These are phyloP conservation scores for Euleptes europaea DNA, from an alignment of 2,113 vertebrate genomes.

Conservation along the genomic window DNA sequence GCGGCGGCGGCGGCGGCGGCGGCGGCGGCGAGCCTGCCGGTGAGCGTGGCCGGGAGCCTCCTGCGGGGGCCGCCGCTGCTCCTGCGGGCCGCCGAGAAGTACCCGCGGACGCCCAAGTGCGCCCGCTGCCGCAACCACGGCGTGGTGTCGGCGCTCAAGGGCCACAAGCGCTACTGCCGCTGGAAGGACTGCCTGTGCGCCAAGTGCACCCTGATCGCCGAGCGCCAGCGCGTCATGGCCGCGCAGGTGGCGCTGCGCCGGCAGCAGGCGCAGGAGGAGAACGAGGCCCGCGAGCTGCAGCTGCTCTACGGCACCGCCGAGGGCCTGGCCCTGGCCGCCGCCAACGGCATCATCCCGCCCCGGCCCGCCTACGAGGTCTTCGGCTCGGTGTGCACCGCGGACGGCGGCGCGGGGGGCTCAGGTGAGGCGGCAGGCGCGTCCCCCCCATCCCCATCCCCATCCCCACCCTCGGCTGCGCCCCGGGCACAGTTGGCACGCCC, in stretches of 20 bases:
- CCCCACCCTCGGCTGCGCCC: neutral
- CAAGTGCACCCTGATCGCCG: conserved; percentile 97
- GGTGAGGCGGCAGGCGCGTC: conserved; percentile 38
- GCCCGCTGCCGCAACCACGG: conserved; percentile 97
- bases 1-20: conserved; percentile 72
- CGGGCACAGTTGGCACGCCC: no score
- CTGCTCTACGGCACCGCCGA: conserved; percentile 97
- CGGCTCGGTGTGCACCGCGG: conserved; percentile 82
- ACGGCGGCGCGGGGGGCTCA: conserved; percentile 75
- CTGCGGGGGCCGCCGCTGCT: conserved; percentile 89
- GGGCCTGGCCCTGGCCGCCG: conserved; percentile 94
- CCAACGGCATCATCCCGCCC: conserved; percentile 96
- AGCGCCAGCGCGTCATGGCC: conserved; percentile 98
- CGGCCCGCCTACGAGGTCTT: conserved; percentile 93
- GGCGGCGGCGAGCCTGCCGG: conserved; percentile 82
- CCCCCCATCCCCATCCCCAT: neutral
- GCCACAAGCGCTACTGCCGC: conserved; percentile 98
- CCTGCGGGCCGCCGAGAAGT: conserved; percentile 92
- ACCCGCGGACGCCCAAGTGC: conserved; percentile 96
- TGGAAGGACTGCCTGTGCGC: conserved; percentile 99
- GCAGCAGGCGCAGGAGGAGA: conserved; percentile 98
- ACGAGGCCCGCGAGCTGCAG: conserved; percentile 95
- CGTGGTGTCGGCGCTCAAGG: conserved; percentile 95
- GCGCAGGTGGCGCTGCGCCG: conserved; percentile 95
- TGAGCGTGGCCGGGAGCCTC: conserved; percentile 89